These are phyloP conservation scores for Kryptolebias ocellatus DNA, from an alignment of 2,797 vertebrate species.

Conservation along the genomic window DNA sequence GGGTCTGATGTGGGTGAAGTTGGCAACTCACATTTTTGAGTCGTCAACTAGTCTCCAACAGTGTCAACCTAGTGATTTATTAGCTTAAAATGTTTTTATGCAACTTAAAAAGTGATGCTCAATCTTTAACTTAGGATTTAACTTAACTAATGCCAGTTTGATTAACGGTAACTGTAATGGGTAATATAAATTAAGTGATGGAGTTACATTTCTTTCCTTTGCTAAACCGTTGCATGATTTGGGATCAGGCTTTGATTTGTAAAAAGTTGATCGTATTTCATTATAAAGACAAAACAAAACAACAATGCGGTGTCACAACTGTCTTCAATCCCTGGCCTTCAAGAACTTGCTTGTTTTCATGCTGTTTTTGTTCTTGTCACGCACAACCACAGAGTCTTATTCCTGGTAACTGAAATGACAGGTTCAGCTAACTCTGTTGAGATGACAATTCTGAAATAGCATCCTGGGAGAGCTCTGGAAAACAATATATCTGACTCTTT, in stretches of 20 bases:
- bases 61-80: too few relatives aligned
- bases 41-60: too few relatives aligned
- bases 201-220: too few relatives aligned
- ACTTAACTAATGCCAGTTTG: too few relatives aligned
- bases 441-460: constrained; percentile 75
- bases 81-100: too few relatives aligned
- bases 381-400: constrained; percentile 59
- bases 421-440: constrained; percentile 71
- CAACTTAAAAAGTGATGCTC: too few relatives aligned
- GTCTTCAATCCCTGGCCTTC: constrained; percentile 19
- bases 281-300: background rate
- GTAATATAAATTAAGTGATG: too few relatives aligned
- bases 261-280: background rate
- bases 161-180: too few relatives aligned
- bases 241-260: background rate
- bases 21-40: too few relatives aligned
- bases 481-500: constrained; percentile 70
- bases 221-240: background rate
- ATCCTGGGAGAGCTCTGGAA: constrained; percentile 62
- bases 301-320: constrained; percentile 9
- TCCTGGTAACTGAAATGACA: constrained; percentile 74
- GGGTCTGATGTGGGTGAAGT: too few relatives aligned
- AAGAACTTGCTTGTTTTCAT: constrained; percentile 33
- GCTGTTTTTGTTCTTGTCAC: constrained; percentile 58
- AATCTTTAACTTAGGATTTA: too few relatives aligned